A percentile compares a stretch with the other conserved stretches of the same genome.
Conservation (phyloP, 2,888 invertebrate species). For the Drosophila robusta region DNA sequence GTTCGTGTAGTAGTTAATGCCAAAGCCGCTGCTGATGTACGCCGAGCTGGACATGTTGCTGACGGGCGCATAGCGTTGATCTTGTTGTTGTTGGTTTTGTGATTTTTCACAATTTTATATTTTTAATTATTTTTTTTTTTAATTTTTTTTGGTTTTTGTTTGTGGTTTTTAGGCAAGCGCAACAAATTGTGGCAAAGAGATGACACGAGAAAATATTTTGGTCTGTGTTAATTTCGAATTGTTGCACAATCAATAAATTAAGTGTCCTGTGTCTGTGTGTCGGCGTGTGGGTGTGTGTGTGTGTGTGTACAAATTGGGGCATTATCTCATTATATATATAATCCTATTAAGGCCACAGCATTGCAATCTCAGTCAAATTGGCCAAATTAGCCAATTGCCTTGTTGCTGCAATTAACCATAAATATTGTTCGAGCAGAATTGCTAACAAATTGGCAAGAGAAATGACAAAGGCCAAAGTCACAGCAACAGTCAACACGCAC, state of each 20-base stretch:
- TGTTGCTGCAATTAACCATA: constrained; percentile 33
- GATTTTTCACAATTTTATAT: constrained; percentile 20
- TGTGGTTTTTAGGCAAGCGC: constrained; percentile 52
- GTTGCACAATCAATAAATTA: constrained; percentile 55
- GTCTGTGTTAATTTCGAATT: constrained; percentile 67
- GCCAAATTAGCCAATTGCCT: constrained; percentile 50
- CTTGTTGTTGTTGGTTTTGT: constrained; percentile 55
- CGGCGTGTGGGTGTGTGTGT: constrained; percentile 14
- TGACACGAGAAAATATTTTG: constrained; percentile 73
- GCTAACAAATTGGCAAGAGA: constrained; percentile 18
- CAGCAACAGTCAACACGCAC: constrained; percentile 5
- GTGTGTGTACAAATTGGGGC: constrained; percentile 21
- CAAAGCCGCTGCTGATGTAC: constrained; percentile 80
- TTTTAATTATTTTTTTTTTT: constrained; percentile 9
- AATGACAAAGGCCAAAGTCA: constrained; percentile 23
- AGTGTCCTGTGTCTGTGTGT: constrained; percentile 6
- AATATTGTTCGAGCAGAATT: constrained; percentile 24
- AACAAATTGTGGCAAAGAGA: constrained; percentile 66
- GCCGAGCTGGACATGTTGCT: constrained; percentile 79
- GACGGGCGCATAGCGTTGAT: constrained; percentile 76
- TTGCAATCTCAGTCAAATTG: constrained; percentile 44
- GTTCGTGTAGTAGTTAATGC: constrained; percentile 81
- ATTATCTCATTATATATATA: constrained; percentile 30
- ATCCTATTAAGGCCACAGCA: constrained; percentile 10
- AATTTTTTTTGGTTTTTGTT: constrained; percentile 16